Conservation (phyloP, 2,113 vertebrate species). For the Danionella cerebrum region DNA sequence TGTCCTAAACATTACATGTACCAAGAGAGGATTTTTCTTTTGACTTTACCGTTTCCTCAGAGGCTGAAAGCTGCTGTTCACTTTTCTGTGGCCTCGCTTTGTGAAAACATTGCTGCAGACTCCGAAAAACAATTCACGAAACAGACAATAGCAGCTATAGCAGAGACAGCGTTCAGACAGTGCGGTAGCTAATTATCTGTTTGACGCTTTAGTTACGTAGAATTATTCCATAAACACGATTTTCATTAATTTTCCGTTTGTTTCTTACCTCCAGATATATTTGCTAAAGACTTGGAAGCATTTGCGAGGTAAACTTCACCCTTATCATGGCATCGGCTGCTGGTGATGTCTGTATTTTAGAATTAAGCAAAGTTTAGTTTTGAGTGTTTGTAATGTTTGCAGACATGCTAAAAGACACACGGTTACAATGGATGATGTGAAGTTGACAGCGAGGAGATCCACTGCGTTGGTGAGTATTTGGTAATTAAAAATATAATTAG, state of each 20-base stretch:
- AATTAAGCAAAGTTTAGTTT: no score
- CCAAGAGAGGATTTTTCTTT: not conserved
- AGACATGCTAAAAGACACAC: slow-evolving; percentile 89
- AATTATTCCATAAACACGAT: not conserved
- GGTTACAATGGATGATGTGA: slow-evolving; percentile 80
- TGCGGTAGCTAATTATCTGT: slow-evolving; percentile 69
- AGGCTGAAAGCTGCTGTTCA: slow-evolving; percentile 83
- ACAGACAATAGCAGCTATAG: slow-evolving; percentile 73
- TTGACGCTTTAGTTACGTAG: not conserved
- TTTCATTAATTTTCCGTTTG: not conserved
- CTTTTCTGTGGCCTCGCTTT: slow-evolving; percentile 73
- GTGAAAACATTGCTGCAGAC: slow-evolving; percentile 61
- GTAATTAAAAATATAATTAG: no score
- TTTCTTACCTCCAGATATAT: slow-evolving; percentile 69
- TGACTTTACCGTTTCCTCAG: slow-evolving; percentile 48
- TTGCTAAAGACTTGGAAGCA: slow-evolving; percentile 88
- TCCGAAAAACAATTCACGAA: slow-evolving; percentile 67
- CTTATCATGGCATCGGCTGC: no score
- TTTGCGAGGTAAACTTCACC: slow-evolving; percentile 78
- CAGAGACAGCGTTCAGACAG: slow-evolving; percentile 82
- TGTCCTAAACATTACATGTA: not conserved
- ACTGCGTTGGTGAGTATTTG: slow-evolving; percentile 85
- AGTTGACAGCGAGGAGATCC: slow-evolving; percentile 80
- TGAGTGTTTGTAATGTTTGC: not conserved
- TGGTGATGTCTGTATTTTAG: not conserved